These are phyloP conservation scores for Parnassius mnemosyne DNA, from an alignment of 2,888 invertebrate genomes.

Conservation along the genomic window DNA sequence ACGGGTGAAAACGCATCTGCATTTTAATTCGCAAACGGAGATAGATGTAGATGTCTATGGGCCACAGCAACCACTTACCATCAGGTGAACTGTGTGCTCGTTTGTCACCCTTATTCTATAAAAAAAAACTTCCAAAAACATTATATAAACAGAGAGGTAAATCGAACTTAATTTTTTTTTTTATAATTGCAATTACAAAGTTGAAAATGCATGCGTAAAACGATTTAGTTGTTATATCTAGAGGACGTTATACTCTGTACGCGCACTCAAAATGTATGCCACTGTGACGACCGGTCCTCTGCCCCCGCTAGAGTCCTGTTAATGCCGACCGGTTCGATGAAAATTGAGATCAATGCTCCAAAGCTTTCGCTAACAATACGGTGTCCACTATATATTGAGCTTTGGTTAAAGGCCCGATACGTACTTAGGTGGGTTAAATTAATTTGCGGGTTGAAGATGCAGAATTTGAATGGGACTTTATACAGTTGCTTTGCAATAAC, in stretches of 20 bases:
- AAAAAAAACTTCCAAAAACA: too few species aligned
- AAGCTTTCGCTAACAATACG: conserved; percentile 18
- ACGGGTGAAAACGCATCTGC: too few species aligned
- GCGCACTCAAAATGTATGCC: conserved; percentile 20
- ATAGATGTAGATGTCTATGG: too few species aligned
- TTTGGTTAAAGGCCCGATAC: not conserved
- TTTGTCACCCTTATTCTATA: too few species aligned
- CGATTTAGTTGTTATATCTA: not conserved
- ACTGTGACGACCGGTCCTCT: conserved; percentile 26
- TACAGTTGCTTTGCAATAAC: conserved; percentile 10
- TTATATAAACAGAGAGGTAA: too few species aligned
- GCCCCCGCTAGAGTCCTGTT: conserved; percentile 13
- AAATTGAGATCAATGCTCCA: conserved; percentile 14
- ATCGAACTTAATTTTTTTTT: too few species aligned
- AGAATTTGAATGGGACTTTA: conserved; percentile 4
- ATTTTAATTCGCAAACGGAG: too few species aligned
- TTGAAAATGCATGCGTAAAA: too few species aligned
- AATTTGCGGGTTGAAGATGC: not conserved
- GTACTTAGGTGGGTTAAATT: not conserved
- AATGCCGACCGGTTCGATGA: conserved; percentile 16
- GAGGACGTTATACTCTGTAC: not conserved
- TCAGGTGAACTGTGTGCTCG: too few species aligned
- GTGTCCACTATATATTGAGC: conserved; percentile 10
- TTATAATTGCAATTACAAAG: too few species aligned
- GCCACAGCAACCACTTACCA: too few species aligned